Conservation (phyloP, 2,113 vertebrate genomes). For the Crocuta crocuta region DNA sequence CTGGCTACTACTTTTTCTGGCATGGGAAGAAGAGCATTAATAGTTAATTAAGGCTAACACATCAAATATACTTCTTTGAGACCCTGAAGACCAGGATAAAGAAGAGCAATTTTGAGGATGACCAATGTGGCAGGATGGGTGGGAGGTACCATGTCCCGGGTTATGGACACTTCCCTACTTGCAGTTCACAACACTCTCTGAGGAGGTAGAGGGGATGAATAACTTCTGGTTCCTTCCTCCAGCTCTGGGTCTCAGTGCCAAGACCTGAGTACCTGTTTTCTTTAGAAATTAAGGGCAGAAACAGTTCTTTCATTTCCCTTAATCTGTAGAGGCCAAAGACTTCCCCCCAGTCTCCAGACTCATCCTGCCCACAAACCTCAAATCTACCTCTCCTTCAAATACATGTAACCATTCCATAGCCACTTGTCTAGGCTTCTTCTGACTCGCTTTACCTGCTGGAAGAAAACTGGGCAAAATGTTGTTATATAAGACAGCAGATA, state of each 20-base stretch:
- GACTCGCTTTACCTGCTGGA: background rate
- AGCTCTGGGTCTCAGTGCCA: background rate
- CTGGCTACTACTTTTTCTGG: background rate
- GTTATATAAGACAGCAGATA: background rate
- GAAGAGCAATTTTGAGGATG: fast-evolving
- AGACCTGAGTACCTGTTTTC: background rate
- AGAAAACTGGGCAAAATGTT: background rate
- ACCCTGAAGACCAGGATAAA: background rate
- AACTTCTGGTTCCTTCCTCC: background rate
- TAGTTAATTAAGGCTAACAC: background rate
- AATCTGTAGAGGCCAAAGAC: background rate
- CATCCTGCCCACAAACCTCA: background rate
- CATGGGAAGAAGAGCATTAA: background rate
- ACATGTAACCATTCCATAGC: background rate
- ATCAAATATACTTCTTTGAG: background rate
- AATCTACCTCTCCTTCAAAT: background rate
- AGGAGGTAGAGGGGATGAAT: background rate
- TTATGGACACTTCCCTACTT: background rate
- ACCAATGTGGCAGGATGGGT: background rate
- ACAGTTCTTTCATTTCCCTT: background rate
- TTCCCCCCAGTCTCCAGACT: fast-evolving
- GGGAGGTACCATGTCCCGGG: background rate
- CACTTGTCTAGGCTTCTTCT: background rate
- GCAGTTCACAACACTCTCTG: background rate
- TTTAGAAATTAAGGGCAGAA: background rate